phyloP scores from a whole-genome alignment of 1,140 invertebrate genomes.

The Diabrotica virgifera region DNA sequence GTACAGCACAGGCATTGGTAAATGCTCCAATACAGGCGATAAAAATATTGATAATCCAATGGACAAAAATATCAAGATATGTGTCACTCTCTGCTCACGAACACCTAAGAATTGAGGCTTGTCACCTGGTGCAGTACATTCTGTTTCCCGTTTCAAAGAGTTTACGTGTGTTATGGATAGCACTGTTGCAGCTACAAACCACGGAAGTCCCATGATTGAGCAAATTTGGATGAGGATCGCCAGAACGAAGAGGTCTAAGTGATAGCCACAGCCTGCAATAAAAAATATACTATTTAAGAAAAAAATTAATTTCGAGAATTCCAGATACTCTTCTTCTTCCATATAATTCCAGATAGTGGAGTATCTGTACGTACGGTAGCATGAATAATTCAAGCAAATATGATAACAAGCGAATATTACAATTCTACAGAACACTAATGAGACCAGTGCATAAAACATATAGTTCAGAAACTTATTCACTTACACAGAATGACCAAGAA shows the following conservation, averaged over 20 bases:
- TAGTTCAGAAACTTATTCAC: no score
- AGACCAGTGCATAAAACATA: no score
- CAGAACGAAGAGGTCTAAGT: conserved; percentile 92
- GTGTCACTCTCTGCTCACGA: conserved; percentile 94
- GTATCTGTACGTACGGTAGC: no score
- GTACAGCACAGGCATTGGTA: conserved; percentile 98
- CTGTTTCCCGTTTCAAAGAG: conserved; percentile 92
- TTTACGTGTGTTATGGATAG: conserved; percentile 98
- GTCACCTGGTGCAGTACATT: conserved; percentile 96
- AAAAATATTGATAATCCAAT: conserved; percentile 92
- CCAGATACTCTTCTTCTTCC: no score
- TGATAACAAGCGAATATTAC: no score
- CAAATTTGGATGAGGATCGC: conserved; percentile 87
- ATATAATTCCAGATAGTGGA: no score
- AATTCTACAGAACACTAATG: no score
- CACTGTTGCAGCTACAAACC: conserved; percentile 98
- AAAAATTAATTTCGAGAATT: neutral
- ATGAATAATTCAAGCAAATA: no score
- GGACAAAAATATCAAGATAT: conserved; percentile 92
- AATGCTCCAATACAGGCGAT: conserved; percentile 84
- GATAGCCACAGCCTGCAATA: conserved; percentile 80
- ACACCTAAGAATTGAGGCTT: conserved; percentile 97
- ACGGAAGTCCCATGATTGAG: conserved; percentile 91
- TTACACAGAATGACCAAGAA: no score
- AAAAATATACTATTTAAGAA: neutral